Evolutionary conservation across 2,888 invertebrate genomes (phyloP).

Genomic region (Tetramorium bicarinatum): DNA sequence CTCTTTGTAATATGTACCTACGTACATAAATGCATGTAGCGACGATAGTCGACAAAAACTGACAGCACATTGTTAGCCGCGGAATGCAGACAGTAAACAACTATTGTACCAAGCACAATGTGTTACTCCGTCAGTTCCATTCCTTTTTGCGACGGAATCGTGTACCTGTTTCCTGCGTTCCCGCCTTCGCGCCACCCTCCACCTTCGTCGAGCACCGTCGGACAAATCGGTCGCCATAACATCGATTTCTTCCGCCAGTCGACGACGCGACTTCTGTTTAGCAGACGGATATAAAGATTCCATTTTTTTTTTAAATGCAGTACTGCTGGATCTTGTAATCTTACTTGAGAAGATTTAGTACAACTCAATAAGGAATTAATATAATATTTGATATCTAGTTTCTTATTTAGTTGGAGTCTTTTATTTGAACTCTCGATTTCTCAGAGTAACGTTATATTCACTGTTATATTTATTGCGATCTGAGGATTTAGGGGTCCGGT

Average conservation of each 20-base stretch:
- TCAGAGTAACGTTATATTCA: conserved; percentile 22
- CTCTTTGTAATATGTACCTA: conserved; percentile 28
- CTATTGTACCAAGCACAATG: conserved; percentile 81
- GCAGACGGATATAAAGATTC: not conserved
- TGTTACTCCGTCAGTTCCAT: conserved; percentile 80
- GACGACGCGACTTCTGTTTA: conserved; percentile 25
- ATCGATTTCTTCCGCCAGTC: conserved; percentile 41
- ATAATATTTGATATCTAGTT: conserved; percentile 5
- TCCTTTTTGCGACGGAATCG: conserved; percentile 76
- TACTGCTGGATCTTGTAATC: not conserved
- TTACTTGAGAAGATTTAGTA: not conserved
- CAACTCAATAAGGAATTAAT: not conserved
- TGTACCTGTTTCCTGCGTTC: conserved; percentile 67
- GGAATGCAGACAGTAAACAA: conserved; percentile 85
- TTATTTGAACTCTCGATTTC: not conserved
- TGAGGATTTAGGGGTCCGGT: conserved; percentile 6
- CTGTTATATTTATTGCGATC: conserved; percentile 53
- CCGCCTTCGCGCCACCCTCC: conserved; percentile 51
- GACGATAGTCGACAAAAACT: conserved; percentile 83
- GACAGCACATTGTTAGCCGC: conserved; percentile 81
- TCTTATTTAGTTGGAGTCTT: not conserved
- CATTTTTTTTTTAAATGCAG: not conserved
- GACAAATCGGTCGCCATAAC: conserved; percentile 51
- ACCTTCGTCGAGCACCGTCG: conserved; percentile 39
- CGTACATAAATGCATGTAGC: conserved; percentile 69